Conservation (phyloP, 2,797 vertebrate species). For the Sitta carolinensis region DNA sequence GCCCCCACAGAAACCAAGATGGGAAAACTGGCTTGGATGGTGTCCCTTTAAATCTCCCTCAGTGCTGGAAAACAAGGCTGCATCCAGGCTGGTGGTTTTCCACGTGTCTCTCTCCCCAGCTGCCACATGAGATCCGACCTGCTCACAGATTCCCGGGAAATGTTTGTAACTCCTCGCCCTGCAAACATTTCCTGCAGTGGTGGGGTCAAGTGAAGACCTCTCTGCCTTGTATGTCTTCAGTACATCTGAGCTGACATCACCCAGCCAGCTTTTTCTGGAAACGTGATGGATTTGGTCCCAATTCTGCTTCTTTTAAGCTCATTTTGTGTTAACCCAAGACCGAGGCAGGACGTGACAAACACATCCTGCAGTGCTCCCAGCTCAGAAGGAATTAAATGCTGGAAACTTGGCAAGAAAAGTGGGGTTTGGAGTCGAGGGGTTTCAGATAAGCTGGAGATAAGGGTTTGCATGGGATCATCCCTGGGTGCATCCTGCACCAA, state of each 20-base stretch:
- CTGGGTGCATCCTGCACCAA: neutral
- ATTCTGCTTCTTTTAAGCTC: neutral
- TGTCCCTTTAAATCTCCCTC: neutral
- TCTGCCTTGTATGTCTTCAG: neutral
- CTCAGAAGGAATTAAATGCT: constrained; percentile 16
- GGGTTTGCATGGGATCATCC: neutral
- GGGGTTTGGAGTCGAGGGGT: neutral
- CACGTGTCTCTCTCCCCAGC: neutral
- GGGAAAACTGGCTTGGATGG: neutral
- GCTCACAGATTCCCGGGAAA: neutral
- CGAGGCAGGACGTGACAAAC: constrained; percentile 53
- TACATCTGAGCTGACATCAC: neutral
- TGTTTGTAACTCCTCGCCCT: neutral
- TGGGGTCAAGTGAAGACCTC: neutral
- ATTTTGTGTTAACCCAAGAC: neutral
- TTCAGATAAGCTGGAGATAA: constrained; percentile 16
- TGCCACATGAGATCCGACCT: accelerated
- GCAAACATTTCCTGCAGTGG: neutral
- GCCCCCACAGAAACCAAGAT: neutral
- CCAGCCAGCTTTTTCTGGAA: neutral
- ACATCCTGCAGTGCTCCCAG: constrained; percentile 28
- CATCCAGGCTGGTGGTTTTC: neutral
- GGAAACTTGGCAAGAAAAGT: constrained; percentile 53
- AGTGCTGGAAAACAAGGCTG: neutral
- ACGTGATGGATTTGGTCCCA: neutral